Base-by-base conservation (phyloP, 2,113 vertebrate species). In the Daphoenositta chrysoptera region DNA sequence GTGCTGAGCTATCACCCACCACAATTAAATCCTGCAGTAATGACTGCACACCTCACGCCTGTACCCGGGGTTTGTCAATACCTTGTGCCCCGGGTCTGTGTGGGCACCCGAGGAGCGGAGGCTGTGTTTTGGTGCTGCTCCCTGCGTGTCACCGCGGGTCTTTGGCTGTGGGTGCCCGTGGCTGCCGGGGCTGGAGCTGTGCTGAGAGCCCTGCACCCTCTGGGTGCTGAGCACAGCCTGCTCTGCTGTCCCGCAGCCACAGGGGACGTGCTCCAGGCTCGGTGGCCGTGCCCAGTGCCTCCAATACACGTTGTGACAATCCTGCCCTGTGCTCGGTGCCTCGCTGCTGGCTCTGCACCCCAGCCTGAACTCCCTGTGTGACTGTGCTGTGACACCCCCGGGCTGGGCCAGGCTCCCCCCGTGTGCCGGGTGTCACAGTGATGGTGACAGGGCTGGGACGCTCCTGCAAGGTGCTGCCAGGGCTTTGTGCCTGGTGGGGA, bases 91-190 rank as follows among this genome's bases (percentile, higher is more conserved):
- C 7, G 31, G 33, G 30, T 47, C 53, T 0, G 0, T 21, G n/a
- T n/a, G 42, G 6, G 15, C 5, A 76, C 15, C 24, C 63, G 35
- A 48, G 42, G 15, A 51, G 10, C 2, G 20, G 58, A 42, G 51
- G 37, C 57, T 42, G 42, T 5, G 8, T 26, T 4, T 28, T 1
- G 0, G 22, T 48, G 44, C 54, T 37, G 27, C 8, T 53, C 10
- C 16, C 44, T 35, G 31, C 0, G 0, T 54, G 58, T 45, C 50
- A 3, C 30, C 5, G 47, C 6, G 24, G 17, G 10, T 12, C 16
- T 11, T 27, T 64, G 78, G 40, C 84, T 22, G 56, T 81, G 15
- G 65, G 69, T 60, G n/a, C 39, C 63, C 23, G 0, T 9, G 48
- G 13, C 81, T 60, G 47, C n/a, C 18, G 7, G 22, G 40, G 45